Base-by-base conservation (phyloP, 2,888 invertebrate species). In the Omphaloscelis lunosa region DNA sequence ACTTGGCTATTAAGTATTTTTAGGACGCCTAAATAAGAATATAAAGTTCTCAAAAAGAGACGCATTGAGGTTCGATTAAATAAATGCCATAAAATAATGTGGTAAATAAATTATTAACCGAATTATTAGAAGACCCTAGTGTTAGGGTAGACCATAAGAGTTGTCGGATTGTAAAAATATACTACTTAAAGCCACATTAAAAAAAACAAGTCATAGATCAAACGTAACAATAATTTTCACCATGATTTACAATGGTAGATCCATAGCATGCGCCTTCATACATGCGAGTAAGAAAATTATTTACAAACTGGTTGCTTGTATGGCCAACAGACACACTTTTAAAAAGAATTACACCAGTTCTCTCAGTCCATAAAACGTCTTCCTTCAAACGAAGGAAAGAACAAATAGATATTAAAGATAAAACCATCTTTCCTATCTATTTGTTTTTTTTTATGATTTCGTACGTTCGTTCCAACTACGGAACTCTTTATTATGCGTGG, bases 261-360 rank as follows among this genome's bases (percentile, higher is more conserved):
- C 83, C 77, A 80, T 20, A 34, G 7, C 27, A 15, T 1, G 17
- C 27, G 20, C 48, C 51, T 75, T 81, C 61, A n/a, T 75, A 48
- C 56, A 20, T 85, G 48, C 53, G 2, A n/a, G 80, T 53, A 81
- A 70, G 70, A 80, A 77, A 71, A 80, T 75, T 58, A 77, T 48
- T 67, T 63, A 23, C 15, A 59, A 83, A 82, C 86, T 65, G 75
- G 86, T 86, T 77, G 48, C 20, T 3, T 48, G 45, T 17, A 56
- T 15, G 77, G 20, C 72, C 75, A 82, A 74, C 68, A 86, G 79
- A 86, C 86, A 86, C 72, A 86, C 86, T 84, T 84, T 75, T 83
- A 66, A 76, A 76, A 84, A 85, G 75, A 85, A 82, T 82, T 39
- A 29, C 69, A 77, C 84, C 74, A 75, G 79, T 86, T 82, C 41